Evolutionary conservation across 2,888 invertebrate species (phyloP).

Genomic region (Diarsia rubi): DNA sequence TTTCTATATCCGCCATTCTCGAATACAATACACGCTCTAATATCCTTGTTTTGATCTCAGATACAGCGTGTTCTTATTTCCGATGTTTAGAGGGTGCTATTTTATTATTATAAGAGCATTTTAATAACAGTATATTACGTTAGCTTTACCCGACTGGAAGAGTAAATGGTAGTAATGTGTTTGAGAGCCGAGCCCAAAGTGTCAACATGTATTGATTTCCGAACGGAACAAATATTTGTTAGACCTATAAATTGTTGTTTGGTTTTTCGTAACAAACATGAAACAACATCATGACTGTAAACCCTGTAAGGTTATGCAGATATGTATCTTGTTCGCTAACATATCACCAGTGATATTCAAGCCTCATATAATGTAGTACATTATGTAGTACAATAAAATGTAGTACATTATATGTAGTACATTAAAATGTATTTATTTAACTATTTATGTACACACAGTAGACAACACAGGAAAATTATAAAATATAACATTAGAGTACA

Average conservation of each 20-base stretch:
- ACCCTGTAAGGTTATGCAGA: neutral
- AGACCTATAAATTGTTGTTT: neutral
- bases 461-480: too few species aligned
- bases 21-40: conserved; percentile 51
- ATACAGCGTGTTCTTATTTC: conserved; percentile 55
- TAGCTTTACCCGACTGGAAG: neutral
- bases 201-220: neutral
- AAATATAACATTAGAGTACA: too few species aligned
- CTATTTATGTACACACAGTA: too few species aligned
- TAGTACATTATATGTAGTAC: too few species aligned
- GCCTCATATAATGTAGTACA: too few species aligned
- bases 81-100: conserved; percentile 27
- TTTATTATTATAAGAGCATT: conserved; percentile 25
- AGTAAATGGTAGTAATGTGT: conserved; percentile 17
- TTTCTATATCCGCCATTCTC: conserved; percentile 5
- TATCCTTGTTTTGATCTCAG: conserved; percentile 66
- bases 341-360: too few species aligned
- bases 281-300: neutral
- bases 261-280: neutral
- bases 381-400: too few species aligned
- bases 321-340: too few species aligned
- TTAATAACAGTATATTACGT: conserved; percentile 32
- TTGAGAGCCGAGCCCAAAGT: conserved; percentile 4
- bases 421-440: too few species aligned
- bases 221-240: neutral